phyloP scores from a whole-genome alignment of 2,113 vertebrate species.

The Cheirogaleus medius region DNA sequence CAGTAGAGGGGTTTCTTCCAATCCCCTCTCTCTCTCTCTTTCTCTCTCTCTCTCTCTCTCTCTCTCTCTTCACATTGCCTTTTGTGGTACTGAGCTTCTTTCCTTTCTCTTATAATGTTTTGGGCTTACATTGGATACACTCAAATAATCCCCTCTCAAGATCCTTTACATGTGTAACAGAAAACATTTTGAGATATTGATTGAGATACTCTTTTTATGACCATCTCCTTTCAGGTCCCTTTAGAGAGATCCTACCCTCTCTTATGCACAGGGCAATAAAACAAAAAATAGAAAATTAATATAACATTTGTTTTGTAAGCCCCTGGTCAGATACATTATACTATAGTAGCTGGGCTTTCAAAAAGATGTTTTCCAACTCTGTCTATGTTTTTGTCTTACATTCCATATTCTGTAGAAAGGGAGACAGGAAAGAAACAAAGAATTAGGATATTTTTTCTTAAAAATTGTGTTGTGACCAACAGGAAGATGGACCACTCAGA shows the following conservation, averaged over 20 bases:
- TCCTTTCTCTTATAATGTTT: neutral
- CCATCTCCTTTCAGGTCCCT: neutral
- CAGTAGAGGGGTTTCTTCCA: neutral
- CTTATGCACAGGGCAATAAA: neutral
- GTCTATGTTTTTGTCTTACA: neutral
- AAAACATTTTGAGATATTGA: neutral
- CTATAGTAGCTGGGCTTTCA: neutral
- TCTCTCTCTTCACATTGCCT: neutral
- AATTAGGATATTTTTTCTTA: neutral
- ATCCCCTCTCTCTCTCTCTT: neutral
- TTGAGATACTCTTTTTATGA: neutral
- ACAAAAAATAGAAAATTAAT: neutral
- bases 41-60: neutral
- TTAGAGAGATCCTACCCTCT: neutral
- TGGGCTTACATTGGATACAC: neutral
- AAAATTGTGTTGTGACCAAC: neutral
- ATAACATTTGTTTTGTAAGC: neutral
- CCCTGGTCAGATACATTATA: neutral
- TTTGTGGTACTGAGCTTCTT: neutral
- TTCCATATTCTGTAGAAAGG: neutral
- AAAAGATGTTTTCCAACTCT: neutral
- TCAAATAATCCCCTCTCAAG: neutral
- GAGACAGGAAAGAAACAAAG: neutral
- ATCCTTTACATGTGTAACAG: neutral
- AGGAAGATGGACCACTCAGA: neutral